Percentiles rank a stretch among this genome's conserved stretches.
These are phyloP conservation scores for Indicator indicator DNA, from an alignment of 2,113 vertebrate genomes.

Conservation along the genomic window DNA sequence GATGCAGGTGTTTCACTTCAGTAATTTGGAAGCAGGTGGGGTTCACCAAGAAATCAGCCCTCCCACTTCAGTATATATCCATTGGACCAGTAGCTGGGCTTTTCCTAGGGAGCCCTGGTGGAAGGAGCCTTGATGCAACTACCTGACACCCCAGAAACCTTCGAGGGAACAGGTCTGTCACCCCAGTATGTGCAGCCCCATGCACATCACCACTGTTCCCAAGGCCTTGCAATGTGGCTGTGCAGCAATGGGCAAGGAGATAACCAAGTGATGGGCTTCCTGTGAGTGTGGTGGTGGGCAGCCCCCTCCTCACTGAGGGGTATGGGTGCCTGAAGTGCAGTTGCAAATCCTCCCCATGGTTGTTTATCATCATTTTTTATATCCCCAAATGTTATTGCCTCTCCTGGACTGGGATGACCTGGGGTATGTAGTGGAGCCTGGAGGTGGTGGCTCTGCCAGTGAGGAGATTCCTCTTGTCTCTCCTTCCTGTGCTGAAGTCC, in stretches of 20 bases:
- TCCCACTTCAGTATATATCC: background rate
- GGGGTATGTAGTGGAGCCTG: background rate
- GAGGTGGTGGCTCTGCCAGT: background rate
- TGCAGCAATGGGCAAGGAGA: background rate
- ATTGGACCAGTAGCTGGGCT: accelerated
- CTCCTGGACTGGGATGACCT: background rate
- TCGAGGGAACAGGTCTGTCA: accelerated
- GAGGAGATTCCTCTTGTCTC: background rate
- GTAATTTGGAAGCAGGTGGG: background rate
- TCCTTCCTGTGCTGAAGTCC: background rate
- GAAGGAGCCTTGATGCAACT: background rate
- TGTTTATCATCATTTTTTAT: accelerated
- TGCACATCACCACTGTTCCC: accelerated
- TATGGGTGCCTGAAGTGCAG: accelerated
- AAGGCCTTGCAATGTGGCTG: accelerated
- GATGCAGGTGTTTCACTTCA: background rate
- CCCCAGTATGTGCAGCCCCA: accelerated
- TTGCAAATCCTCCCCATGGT: background rate
- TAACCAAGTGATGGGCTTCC: background rate
- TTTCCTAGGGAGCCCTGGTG: accelerated
- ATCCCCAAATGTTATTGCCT: background rate
- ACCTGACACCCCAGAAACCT: background rate
- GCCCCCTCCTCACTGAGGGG: background rate
- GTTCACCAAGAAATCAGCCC: background rate
- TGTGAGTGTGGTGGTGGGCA: accelerated